Evolutionary conservation across 2,797 vertebrate species (phyloP).

Genomic region (Liparis tanakae): DNA sequence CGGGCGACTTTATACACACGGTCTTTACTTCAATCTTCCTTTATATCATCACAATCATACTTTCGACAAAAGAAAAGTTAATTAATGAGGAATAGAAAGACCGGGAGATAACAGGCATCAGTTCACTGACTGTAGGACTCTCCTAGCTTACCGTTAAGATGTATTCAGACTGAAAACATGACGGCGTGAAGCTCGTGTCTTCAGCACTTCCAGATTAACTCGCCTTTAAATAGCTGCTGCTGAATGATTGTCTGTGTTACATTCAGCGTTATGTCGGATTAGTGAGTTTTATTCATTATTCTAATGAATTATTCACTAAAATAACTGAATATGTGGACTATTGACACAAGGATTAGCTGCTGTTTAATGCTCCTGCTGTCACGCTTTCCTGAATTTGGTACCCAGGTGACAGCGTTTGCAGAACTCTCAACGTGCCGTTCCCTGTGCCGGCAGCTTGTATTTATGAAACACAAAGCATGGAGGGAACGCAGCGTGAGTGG

Average conservation of each 20-base stretch:
- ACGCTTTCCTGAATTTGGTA: conserved; percentile 40
- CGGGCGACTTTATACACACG: too few species aligned
- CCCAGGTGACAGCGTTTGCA: conserved; percentile 48
- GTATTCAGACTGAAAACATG: too few species aligned
- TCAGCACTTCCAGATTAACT: not conserved
- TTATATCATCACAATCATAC: not conserved
- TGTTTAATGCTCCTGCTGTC: conserved; percentile 43
- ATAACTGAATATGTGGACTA: conserved; percentile 41
- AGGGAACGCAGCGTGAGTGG: conserved; percentile 35
- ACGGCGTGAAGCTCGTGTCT: not conserved
- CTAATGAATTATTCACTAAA: conserved; percentile 56
- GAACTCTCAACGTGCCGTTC: conserved; percentile 37
- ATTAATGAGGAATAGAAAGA: too few species aligned
- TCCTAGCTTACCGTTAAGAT: too few species aligned
- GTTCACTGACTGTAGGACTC: too few species aligned
- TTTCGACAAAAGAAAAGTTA: not conserved
- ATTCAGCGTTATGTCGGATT: conserved; percentile 27
- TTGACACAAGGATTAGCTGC: conserved; percentile 45
- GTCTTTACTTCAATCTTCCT: not conserved
- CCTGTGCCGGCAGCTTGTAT: conserved; percentile 38
- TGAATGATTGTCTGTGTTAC: conserved; percentile 20
- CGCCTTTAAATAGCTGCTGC: conserved; percentile 18
- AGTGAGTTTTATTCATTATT: conserved; percentile 38
- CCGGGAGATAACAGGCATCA: too few species aligned
- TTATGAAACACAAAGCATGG: conserved; percentile 41